phyloP scores from a whole-genome alignment of 2,797 vertebrate species.

The Gallinago solitaria region DNA sequence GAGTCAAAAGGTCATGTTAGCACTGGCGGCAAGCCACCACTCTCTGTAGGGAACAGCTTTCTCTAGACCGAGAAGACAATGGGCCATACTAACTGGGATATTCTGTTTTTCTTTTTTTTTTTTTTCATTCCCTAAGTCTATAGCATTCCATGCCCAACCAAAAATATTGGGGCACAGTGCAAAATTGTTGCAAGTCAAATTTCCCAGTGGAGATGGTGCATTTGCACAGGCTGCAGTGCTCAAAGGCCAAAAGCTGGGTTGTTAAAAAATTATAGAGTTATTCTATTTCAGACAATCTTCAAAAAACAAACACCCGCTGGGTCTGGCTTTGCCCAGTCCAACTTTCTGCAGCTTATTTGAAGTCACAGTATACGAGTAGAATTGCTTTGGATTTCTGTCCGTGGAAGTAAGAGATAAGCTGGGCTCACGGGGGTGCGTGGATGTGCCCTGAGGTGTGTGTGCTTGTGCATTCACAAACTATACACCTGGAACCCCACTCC shows the following conservation, averaged over 20 bases:
- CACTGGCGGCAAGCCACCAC: slow-evolving; percentile 1
- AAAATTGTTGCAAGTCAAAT: slow-evolving; percentile 9
- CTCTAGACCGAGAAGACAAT: not conserved
- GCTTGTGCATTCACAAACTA: not conserved
- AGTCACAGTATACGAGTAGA: not conserved
- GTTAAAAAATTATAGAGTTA: slow-evolving; percentile 23
- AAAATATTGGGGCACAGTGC: not conserved
- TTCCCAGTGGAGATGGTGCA: not conserved
- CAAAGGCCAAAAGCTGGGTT: slow-evolving; percentile 1
- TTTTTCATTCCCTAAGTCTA: not conserved
- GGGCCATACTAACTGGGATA: not conserved
- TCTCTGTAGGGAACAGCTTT: not conserved
- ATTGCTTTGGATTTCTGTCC: not conserved
- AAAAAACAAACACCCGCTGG: not conserved
- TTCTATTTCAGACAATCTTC: not conserved
- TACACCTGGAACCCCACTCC: not conserved
- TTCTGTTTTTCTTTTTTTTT: not conserved
- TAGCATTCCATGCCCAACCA: not conserved
- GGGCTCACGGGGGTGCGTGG: not conserved
- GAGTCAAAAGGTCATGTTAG: slow-evolving; percentile 10
- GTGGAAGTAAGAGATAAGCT: not conserved
- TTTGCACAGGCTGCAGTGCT: not conserved
- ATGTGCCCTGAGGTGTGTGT: not conserved
- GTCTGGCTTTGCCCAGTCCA: not conserved
- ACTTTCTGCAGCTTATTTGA: not conserved